Conservation (phyloP, 2,113 vertebrate species). For the Cyphomyrus discorhynchus region DNA sequence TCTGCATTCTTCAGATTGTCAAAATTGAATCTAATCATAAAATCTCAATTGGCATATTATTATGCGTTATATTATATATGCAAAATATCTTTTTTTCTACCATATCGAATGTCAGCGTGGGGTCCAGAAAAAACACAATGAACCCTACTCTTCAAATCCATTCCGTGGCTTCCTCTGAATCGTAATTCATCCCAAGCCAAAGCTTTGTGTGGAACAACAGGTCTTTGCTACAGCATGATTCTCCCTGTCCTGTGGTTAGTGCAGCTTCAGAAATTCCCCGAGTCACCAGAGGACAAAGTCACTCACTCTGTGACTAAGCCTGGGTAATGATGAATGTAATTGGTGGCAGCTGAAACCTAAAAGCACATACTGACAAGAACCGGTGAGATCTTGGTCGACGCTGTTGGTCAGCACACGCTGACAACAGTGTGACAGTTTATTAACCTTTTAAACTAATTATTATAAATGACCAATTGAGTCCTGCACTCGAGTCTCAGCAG, state of each 20-base stretch:
- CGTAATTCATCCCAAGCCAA: background rate
- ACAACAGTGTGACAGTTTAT: background rate
- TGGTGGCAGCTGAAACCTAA: background rate
- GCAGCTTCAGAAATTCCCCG: background rate
- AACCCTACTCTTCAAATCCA: background rate
- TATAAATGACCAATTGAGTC: background rate
- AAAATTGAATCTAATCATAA: background rate
- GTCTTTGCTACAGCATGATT: background rate
- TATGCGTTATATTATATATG: background rate
- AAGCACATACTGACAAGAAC: background rate
- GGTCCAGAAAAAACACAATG: background rate
- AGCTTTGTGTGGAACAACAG: background rate
- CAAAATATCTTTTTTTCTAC: background rate
- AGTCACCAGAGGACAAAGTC: background rate
- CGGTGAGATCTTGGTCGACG: background rate
- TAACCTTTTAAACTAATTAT: background rate
- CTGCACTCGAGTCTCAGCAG: background rate
- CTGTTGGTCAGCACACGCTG: background rate
- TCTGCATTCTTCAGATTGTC: background rate
- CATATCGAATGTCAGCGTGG: background rate
- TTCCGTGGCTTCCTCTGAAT: background rate
- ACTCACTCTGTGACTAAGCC: background rate
- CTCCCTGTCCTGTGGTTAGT: background rate
- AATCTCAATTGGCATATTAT: background rate
- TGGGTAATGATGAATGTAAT: background rate